Evolutionary conservation across 2,888 invertebrate species (phyloP).

Genomic region (Hartigia nigra): DNA sequence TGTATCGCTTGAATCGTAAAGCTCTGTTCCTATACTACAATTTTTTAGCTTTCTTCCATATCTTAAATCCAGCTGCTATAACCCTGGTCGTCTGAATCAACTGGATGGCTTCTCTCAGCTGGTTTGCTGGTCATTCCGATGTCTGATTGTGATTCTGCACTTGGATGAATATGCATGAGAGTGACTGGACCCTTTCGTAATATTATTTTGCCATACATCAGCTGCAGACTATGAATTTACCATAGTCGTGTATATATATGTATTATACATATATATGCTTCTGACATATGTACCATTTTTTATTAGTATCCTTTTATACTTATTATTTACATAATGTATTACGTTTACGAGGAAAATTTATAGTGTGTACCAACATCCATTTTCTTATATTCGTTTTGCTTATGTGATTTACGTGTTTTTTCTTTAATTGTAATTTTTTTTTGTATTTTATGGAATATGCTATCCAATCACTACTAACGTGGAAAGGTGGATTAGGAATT

Average conservation of each 20-base stretch:
- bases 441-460: not conserved
- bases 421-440: not conserved
- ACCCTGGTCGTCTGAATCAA: not conserved
- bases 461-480: too few relatives aligned
- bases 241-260: not conserved
- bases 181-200: conserved; percentile 38
- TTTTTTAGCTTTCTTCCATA: not conserved
- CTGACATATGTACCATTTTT: not conserved
- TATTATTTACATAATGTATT: conserved; percentile 14
- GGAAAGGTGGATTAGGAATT: not conserved
- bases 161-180: conserved; percentile 47
- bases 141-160: not conserved
- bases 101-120: not conserved
- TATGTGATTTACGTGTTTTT: not conserved
- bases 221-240: conserved; percentile 45
- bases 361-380: conserved; percentile 1
- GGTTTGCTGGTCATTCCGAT: not conserved
- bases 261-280: not conserved
- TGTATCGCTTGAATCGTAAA: conserved; percentile 25
- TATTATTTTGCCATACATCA: conserved; percentile 46
- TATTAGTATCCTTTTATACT: not conserved
- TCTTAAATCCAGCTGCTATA: not conserved
- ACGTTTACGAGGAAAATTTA: conserved; percentile 12
- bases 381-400: not conserved
- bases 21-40: not conserved